Percentiles rank a stretch among this genome's conserved stretches.
Conservation (phyloP, 2,888 invertebrate genomes). For the Agrochola macilenta region DNA sequence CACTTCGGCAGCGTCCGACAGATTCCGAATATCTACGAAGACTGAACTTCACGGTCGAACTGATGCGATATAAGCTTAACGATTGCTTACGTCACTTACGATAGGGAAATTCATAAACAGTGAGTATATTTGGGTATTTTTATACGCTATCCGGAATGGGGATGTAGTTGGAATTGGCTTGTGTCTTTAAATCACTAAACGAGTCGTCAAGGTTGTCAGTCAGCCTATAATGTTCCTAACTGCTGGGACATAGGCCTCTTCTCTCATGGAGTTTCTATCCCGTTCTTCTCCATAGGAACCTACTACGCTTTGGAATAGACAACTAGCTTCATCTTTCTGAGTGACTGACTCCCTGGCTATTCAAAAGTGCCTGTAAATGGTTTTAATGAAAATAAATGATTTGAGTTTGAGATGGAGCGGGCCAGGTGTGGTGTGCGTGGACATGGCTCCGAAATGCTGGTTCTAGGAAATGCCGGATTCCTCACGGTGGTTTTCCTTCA, state of each 20-base stretch:
- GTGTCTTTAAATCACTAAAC: neutral
- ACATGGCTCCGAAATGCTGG: no score
- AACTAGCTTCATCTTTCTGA: no score
- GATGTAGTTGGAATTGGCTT: slow-evolving; percentile 3
- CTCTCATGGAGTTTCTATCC: no score
- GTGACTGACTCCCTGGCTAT: no score
- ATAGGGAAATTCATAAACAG: slow-evolving; percentile 43
- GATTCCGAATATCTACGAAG: slow-evolving; percentile 1
- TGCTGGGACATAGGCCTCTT: no score
- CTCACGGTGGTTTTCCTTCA: neutral
- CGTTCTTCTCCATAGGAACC: no score
- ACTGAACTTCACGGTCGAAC: slow-evolving; percentile 22
- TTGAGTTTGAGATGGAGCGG: neutral
- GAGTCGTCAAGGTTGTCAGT: slow-evolving; percentile 5
- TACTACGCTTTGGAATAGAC: no score
- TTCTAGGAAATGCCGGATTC: neutral
- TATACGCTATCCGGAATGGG: slow-evolving; percentile 26
- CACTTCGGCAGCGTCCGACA: slow-evolving; percentile 32
- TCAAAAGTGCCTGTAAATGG: neutral
- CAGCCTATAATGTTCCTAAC: no score
- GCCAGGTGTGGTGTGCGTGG: no score
- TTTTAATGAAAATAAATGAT: neutral
- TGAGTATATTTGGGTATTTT: slow-evolving; percentile 47
- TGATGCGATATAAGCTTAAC: slow-evolving; percentile 47
- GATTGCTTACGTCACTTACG: slow-evolving; percentile 38